Evolutionary conservation across 2,797 vertebrate genomes (phyloP).

Genomic region (Micromesistius poutassou): DNA sequence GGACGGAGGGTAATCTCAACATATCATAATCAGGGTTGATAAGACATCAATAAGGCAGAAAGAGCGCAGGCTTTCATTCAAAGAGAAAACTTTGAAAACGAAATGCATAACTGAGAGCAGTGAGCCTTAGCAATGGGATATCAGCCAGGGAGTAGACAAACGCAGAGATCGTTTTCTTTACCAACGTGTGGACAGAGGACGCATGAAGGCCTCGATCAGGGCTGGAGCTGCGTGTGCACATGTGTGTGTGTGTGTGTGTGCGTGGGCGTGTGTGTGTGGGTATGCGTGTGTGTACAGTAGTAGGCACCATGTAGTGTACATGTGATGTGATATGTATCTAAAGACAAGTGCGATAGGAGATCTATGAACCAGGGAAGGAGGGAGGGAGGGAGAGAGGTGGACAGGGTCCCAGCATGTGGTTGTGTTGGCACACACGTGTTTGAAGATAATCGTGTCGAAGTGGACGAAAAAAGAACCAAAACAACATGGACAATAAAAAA

Average conservation of each 20-base stretch:
- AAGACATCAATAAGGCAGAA: conserved; percentile 71
- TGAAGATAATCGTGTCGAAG: not conserved
- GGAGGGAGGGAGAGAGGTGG: not conserved
- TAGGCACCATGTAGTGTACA: not conserved
- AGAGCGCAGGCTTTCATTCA: conserved; percentile 61
- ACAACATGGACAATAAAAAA: conserved; percentile 38
- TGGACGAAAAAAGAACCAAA: conserved; percentile 21
- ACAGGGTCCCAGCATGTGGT: not conserved
- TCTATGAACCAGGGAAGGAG: not conserved
- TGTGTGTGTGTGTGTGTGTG: not conserved
- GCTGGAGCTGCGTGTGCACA: conserved; percentile 16
- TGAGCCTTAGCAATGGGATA: conserved; percentile 42
- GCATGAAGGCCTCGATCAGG: conserved; percentile 40
- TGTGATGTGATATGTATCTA: not conserved
- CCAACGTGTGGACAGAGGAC: conserved; percentile 72
- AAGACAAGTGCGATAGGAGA: not conserved
- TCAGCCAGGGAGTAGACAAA: conserved; percentile 2
- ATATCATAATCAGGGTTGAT: conserved; percentile 64
- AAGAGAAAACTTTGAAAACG: conserved; percentile 35
- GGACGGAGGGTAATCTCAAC: conserved; percentile 52
- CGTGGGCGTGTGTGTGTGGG: not conserved
- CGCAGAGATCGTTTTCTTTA: conserved; percentile 56
- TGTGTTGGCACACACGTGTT: not conserved
- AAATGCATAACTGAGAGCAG: conserved; percentile 60
- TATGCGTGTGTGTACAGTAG: no score